A percentile compares a stretch with the other conserved stretches of the same genome.
These are phyloP conservation scores for Macrobrachium rosenbergii DNA, from an alignment of 1,140 invertebrate species.

Conservation along the genomic window DNA sequence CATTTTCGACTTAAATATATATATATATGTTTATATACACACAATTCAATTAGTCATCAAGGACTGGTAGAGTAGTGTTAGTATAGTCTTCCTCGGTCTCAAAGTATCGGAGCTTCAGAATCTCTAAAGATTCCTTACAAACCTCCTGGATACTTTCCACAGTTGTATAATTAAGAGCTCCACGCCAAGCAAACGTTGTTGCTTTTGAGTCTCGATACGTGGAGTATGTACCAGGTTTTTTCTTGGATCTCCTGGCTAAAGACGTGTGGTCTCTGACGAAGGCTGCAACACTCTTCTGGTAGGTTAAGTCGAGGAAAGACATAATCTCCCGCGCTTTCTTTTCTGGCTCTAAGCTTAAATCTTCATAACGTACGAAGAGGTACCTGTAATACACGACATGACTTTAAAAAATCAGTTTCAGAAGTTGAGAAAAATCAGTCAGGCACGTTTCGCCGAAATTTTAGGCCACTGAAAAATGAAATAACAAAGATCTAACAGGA, in stretches of 20 bases:
- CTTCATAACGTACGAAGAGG: constrained; percentile 67
- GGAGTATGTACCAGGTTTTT: constrained; percentile 52
- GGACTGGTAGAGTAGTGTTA: constrained; percentile 53
- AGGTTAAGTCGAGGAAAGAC: constrained; percentile 63
- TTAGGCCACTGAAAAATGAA: too few species aligned
- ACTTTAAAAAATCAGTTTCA: neutral
- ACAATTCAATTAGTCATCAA: neutral
- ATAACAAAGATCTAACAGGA: too few species aligned
- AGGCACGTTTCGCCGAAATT: neutral
- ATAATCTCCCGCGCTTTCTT: constrained; percentile 66
- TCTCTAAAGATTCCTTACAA: constrained; percentile 55
- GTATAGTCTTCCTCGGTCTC: constrained; percentile 54
- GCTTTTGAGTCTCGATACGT: constrained; percentile 63
- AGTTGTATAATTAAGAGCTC: constrained; percentile 49
- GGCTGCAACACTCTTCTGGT: constrained; percentile 42
- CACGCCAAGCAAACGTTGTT: constrained; percentile 63
- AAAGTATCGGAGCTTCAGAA: constrained; percentile 51
- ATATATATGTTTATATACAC: too few species aligned
- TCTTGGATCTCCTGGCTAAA: constrained; percentile 14
- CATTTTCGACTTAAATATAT: too few species aligned
- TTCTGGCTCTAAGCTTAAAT: constrained; percentile 67
- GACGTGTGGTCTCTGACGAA: constrained; percentile 64
- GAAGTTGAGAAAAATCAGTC: neutral
- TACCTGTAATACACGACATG: constrained; percentile 52
- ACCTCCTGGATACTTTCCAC: constrained; percentile 52